Conservation (phyloP, 2,797 vertebrate genomes). For the Mycteria americana region DNA sequence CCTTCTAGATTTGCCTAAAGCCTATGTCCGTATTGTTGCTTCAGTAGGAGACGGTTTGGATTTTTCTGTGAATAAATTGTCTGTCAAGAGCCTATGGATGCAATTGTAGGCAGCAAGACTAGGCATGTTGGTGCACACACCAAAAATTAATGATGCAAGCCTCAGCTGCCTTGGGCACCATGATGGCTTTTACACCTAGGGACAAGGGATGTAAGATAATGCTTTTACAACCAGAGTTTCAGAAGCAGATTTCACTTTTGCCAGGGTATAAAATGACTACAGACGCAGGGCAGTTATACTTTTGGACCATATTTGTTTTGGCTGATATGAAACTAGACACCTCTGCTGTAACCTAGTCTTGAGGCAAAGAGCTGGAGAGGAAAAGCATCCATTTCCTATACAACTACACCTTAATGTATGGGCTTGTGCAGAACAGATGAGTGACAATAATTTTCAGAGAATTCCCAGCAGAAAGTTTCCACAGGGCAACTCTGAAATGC, state of each 20-base stretch:
- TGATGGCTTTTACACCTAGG: not conserved
- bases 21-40: not conserved
- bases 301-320: not conserved
- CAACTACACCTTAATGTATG: not conserved
- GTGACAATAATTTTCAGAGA: not conserved
- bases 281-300: not conserved
- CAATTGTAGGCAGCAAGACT: not conserved
- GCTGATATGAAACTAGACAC: not conserved
- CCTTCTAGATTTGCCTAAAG: not conserved
- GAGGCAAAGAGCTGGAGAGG: not conserved
- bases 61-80: not conserved
- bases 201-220: not conserved
- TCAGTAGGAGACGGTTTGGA: not conserved
- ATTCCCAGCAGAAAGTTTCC: not conserved
- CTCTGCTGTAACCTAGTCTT: not conserved
- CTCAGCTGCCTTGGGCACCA: not conserved
- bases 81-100: not conserved
- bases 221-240: not conserved
- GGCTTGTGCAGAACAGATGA: not conserved
- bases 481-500: not conserved
- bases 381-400: not conserved
- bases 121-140: not conserved
- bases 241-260: not conserved
- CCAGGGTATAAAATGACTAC: not conserved
- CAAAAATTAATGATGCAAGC: not conserved